Base-by-base conservation (phyloP, 2,888 invertebrate species). In the Dioctria rufipes region DNA sequence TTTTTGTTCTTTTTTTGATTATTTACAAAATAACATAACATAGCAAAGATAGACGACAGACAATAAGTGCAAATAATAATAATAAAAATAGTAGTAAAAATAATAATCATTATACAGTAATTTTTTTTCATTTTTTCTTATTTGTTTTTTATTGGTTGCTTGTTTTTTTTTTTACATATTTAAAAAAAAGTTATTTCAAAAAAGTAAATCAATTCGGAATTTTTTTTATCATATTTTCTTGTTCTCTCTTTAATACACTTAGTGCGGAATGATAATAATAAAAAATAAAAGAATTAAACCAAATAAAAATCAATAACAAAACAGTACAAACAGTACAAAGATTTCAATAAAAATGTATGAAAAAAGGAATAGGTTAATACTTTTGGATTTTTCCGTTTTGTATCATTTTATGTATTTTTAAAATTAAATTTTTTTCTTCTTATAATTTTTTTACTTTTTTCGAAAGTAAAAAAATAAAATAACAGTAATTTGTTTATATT, bases 11-110 rank as follows among this genome's bases (percentile, higher is more conserved):
- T 60, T 39, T 39, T 63, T 63, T 61, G 67, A 79, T 67, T 79
- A 79, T 79, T 79, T 79, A 79, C 79, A 79, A 69, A 67, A 79
- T 67, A 79, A 79, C 66, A 67, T 78, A 78, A 78, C 78, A 78
- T 78, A 65, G 78, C 78, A 78, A 78, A 78, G 78, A 78, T 78
- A 65, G 66, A 78, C 40, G 58, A 58, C 63, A 77, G 63, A 60
- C 73, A 77, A 77, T 51, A 63, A 63, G 63, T 63, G 77, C 77
- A 63, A 77, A 73, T 73, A 77, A 77, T 63, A 61, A 61, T 77
- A 77, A 77, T 63, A 61, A 61, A 63, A 77, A 77, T 75, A 39
- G 49, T 69, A 37, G 37, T 46, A 51, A 69, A 49, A 37, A 60
- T 60, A 75, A 75, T 75, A 75, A 75, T 60, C 60, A 71, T 58